Base-by-base conservation (phyloP, 2,113 vertebrate genomes). In the Rhynchopsitta pachyrhyncha region DNA sequence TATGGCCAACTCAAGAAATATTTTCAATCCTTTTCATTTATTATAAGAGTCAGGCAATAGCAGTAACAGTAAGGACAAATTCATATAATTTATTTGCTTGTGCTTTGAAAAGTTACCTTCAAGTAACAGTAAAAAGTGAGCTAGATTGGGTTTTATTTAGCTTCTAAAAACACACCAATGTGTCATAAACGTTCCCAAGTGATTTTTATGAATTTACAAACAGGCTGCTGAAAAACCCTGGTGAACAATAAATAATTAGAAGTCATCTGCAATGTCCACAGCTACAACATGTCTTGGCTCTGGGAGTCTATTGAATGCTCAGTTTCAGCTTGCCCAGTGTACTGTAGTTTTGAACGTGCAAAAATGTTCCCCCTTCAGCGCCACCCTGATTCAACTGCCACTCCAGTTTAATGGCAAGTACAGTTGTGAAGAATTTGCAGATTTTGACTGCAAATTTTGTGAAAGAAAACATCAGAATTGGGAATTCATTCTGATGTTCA, bases 81-180 rank as follows among this genome's bases (percentile, higher is more conserved):
- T 3, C 7, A 29, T 53, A 11, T 11, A 46, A 46, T 42, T 19
- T 69, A 64, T 82, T 79, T 0, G 0, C 10, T 1, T 24, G 10
- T n/a, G 7, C 44, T 91, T 93, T 89, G 24, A 68, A 89, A 87
- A 79, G 4, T 25, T 49, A 37, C 4, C 17, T 77, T 73, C 57
- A 85, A 74, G 17, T 37, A 77, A 17, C 3, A 46, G 13, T 13
- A 69, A 85, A 68, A 11, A 83, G 35, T 8, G 11, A 3, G 8
- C 0, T 64, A 44, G 4, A 39, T 22, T 33, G 11, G 2, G 74
- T 70, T 52, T 41, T 2, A n/a, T 73, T 41, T 66, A 3, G 0
- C 10, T 86, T 77, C 25, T 67, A 83, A 47, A 47, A 92, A 10
- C 8, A 60, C 47, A 88, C 68, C 16, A 59, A 17, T 67, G 18